Evolutionary conservation across 2,888 invertebrate species (phyloP).

Genomic region (Eulithis prunata): DNA sequence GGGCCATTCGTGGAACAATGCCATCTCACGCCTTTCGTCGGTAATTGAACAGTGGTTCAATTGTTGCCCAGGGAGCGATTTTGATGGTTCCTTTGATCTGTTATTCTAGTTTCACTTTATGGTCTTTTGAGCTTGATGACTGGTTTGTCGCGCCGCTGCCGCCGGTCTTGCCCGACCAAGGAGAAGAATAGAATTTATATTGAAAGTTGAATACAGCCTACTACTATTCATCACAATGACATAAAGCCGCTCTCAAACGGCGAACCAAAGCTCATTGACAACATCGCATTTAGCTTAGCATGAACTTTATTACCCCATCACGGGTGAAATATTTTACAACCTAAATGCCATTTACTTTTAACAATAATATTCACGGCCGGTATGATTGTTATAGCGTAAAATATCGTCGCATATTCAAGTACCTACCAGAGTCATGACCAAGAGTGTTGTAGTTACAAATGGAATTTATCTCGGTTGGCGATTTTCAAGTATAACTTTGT

Average conservation of each 20-base stretch:
- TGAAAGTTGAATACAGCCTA: background rate
- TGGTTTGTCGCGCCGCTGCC: background rate
- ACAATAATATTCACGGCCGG: background rate
- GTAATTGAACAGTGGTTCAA: conserved; percentile 42
- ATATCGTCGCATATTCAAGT: too few relatives aligned
- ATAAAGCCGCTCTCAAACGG: background rate
- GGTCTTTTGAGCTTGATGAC: conserved; percentile 1
- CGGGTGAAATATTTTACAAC: background rate
- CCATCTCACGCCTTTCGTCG: conserved; percentile 49
- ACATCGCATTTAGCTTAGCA: background rate
- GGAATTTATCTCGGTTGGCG: background rate
- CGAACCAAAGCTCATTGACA: background rate
- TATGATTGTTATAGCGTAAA: background rate
- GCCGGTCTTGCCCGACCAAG: background rate
- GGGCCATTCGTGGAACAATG: conserved; percentile 59
- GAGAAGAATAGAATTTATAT: background rate
- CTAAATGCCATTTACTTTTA: background rate
- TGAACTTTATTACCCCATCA: background rate
- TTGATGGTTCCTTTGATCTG: conserved; percentile 1
- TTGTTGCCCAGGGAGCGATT: conserved; percentile 30
- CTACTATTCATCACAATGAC: background rate
- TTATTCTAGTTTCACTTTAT: conserved; percentile 1
- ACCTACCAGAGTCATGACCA: too few relatives aligned
- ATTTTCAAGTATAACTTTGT: background rate
- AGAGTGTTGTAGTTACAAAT: too few relatives aligned